Percentiles rank a stretch among this genome's conserved stretches.
Evolutionary conservation across 2,113 vertebrate genomes (phyloP).

Genomic region (Tenebrosternarchus preto): DNA sequence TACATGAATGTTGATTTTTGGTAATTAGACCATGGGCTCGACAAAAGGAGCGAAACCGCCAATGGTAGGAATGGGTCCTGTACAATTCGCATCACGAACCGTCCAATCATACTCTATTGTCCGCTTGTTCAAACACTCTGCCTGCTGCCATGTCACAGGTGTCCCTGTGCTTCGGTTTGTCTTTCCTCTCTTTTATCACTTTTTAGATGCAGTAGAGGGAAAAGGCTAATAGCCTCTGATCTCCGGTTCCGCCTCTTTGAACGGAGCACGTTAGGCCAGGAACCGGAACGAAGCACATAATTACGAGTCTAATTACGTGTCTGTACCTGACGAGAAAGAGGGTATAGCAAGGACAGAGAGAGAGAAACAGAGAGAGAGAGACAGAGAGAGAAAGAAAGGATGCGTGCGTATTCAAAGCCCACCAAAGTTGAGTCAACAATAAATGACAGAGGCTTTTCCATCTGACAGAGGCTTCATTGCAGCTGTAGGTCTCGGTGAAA

Average conservation of each 20-base stretch:
- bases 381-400: constrained; percentile 34
- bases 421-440: constrained; percentile 62
- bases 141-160: constrained; percentile 52
- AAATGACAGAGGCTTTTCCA: constrained; percentile 14
- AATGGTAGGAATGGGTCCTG: neutral
- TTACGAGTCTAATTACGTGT: constrained; percentile 71
- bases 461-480: constrained; percentile 52
- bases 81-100: neutral
- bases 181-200: constrained; percentile 59
- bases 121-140: constrained; percentile 27
- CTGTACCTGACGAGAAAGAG: constrained; percentile 65
- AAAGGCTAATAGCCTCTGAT: constrained; percentile 50
- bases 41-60: neutral
- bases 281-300: constrained; percentile 64
- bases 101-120: constrained; percentile 56
- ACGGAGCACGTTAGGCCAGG: constrained; percentile 53
- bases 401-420: constrained; percentile 57
- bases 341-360: neutral
- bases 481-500: constrained; percentile 59
- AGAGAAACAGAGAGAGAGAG: neutral
- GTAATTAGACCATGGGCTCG: neutral
- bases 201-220: constrained; percentile 51
- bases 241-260: constrained; percentile 55
- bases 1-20: neutral
- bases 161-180: constrained; percentile 35